These are phyloP conservation scores for Drosophila falleni DNA, from an alignment of 2,888 invertebrate genomes.

Conservation along the genomic window DNA sequence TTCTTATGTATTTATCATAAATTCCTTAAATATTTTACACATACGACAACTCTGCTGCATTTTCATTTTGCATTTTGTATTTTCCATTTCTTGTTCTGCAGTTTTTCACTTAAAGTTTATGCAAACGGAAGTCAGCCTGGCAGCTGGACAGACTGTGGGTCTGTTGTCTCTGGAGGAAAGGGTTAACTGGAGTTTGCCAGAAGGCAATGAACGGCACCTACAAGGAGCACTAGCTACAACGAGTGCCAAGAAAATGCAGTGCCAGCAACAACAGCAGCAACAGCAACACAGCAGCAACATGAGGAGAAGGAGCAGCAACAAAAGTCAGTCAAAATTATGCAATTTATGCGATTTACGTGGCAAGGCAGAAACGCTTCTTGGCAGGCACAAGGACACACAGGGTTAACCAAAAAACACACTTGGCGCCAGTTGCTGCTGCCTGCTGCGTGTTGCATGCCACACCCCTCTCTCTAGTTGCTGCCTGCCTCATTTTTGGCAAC, in stretches of 20 bases:
- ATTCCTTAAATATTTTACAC: constrained; percentile 27
- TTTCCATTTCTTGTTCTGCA: constrained; percentile 25
- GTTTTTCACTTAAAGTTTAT: constrained; percentile 55
- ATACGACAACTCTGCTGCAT: constrained; percentile 4
- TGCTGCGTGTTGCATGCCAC: constrained; percentile 24
- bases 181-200: constrained; percentile 29
- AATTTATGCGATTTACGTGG: constrained; percentile 82
- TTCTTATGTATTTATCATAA: constrained; percentile 28
- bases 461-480: constrained; percentile 24
- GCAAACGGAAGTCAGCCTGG: constrained; percentile 43
- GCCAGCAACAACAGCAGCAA: constrained; percentile 65
- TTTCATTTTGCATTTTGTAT: constrained; percentile 30
- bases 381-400: constrained; percentile 55
- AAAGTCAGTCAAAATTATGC: constrained; percentile 82
- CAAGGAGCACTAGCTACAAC: constrained; percentile 21
- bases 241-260: constrained; percentile 72
- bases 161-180: neutral
- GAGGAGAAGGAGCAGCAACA: constrained; percentile 57
- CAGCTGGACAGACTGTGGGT: constrained; percentile 10
- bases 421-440: constrained; percentile 67
- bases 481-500: constrained; percentile 63
- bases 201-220: constrained; percentile 74
- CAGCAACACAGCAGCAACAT: too few species aligned
- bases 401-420: constrained; percentile 76
- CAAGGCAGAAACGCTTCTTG: constrained; percentile 53